A percentile compares a stretch with the other conserved stretches of the same genome.
Evolutionary conservation across 2,797 vertebrate species (phyloP).

Genomic region (Pseudochromis fuscus): DNA sequence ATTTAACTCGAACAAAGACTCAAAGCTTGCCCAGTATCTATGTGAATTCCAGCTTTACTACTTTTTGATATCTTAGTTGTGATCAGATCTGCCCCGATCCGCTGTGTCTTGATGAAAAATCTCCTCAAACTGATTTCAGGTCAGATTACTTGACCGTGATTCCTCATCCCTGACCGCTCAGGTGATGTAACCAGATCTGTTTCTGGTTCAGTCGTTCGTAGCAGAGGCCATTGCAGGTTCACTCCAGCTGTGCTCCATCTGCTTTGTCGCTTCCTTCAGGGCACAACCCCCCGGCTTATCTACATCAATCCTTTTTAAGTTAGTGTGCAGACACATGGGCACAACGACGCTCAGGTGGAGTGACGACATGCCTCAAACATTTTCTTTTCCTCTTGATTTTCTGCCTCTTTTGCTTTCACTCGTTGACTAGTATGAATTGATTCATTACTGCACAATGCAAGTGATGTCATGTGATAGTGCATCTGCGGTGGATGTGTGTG

Average conservation of each 20-base stretch:
- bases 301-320: conserved; percentile 37
- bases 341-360: conserved; percentile 37
- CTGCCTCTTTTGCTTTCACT: neutral
- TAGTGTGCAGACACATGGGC: conserved; percentile 1
- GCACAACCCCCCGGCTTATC: conserved; percentile 44
- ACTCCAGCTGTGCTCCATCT: conserved; percentile 38
- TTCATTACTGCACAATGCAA: conserved; percentile 6
- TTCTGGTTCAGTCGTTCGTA: conserved; percentile 50
- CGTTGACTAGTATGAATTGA: conserved; percentile 1
- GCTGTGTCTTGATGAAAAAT: conserved; percentile 17
- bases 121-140: conserved; percentile 42
- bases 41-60: conserved; percentile 15
- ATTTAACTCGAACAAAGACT: conserved; percentile 24
- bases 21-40: neutral
- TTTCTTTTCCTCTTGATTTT: conserved; percentile 22
- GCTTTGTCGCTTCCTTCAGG: conserved; percentile 47
- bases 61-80: conserved; percentile 2
- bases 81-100: conserved; percentile 8
- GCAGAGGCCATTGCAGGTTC: conserved; percentile 51
- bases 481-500: neutral
- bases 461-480: neutral
- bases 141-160: conserved; percentile 48
- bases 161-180: conserved; percentile 44
- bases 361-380: conserved; percentile 60
- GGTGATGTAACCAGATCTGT: conserved; percentile 61